These are phyloP conservation scores for Meta bourneti DNA, from an alignment of 2,888 invertebrate species.

Conservation along the genomic window DNA sequence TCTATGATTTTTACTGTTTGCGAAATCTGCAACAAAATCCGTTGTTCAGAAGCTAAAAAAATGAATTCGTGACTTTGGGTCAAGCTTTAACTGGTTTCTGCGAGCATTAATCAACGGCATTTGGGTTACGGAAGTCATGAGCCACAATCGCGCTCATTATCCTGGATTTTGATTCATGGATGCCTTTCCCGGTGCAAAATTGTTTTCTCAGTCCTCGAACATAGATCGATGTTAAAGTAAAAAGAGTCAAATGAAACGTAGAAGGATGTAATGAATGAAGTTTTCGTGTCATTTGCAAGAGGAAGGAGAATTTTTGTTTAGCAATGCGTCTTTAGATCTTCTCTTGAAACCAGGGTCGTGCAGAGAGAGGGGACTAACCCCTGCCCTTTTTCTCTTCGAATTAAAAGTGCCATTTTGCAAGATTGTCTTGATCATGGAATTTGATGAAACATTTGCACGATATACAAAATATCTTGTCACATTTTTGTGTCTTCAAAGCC, in stretches of 20 bases:
- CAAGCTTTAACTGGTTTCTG: constrained; percentile 10
- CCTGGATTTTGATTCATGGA: neutral
- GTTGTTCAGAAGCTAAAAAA: neutral
- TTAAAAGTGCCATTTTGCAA: no score
- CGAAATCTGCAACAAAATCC: neutral
- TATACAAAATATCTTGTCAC: no score
- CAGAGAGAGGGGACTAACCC: no score
- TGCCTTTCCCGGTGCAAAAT: neutral
- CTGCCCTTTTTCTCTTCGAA: no score
- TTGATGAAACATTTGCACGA: no score
- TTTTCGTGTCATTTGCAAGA: neutral
- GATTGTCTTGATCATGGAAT: no score
- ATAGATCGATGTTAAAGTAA: no score
- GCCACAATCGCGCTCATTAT: neutral
- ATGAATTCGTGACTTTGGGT: constrained; percentile 12
- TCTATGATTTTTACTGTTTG: no score
- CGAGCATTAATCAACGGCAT: constrained; percentile 23
- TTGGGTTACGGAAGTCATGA: constrained; percentile 25
- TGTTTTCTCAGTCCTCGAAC: no score
- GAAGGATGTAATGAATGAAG: neutral
- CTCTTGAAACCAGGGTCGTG: no score
- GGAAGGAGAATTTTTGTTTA: neutral
- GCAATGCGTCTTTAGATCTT: neutral
- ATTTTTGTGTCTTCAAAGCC: no score
- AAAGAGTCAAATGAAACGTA: neutral